These are phyloP conservation scores for Agrochola circellaris DNA, from an alignment of 2,888 invertebrate species.

Conservation along the genomic window DNA sequence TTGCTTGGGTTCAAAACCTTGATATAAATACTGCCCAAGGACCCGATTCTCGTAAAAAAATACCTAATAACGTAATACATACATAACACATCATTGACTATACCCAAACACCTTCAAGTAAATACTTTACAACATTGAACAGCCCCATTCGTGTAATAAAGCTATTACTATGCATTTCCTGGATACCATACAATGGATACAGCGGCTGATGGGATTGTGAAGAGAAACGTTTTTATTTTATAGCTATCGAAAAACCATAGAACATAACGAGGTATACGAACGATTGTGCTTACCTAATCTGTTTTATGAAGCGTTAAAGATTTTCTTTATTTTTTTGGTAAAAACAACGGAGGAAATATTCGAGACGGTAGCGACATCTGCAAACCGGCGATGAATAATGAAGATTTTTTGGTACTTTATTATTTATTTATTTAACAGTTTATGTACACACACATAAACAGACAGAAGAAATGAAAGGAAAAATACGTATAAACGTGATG, in stretches of 20 bases:
- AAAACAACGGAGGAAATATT: constrained; percentile 33
- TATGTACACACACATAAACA: no score
- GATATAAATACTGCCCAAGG: background rate
- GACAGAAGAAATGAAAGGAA: no score
- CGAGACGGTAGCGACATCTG: background rate
- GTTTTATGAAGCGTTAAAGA: constrained; percentile 65
- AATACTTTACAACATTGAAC: constrained; percentile 60
- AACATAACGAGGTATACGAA: constrained; percentile 66
- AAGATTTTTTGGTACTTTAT: background rate
- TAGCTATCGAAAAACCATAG: constrained; percentile 67
- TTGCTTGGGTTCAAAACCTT: background rate
- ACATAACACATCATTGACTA: constrained; percentile 23
- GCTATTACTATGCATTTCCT: constrained; percentile 69
- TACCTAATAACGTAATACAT: constrained; percentile 1
- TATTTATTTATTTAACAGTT: no score
- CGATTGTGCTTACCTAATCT: constrained; percentile 66
- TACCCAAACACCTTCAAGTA: constrained; percentile 34
- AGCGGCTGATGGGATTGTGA: constrained; percentile 57
- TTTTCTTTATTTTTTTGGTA: constrained; percentile 41
- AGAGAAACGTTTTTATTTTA: constrained; percentile 67
- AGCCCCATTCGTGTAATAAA: constrained; percentile 59
- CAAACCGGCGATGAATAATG: background rate
- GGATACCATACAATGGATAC: constrained; percentile 62
- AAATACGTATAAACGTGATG: no score
- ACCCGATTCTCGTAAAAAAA: background rate